phyloP scores from a whole-genome alignment of 2,888 invertebrate species.

The Pteria penguin region DNA sequence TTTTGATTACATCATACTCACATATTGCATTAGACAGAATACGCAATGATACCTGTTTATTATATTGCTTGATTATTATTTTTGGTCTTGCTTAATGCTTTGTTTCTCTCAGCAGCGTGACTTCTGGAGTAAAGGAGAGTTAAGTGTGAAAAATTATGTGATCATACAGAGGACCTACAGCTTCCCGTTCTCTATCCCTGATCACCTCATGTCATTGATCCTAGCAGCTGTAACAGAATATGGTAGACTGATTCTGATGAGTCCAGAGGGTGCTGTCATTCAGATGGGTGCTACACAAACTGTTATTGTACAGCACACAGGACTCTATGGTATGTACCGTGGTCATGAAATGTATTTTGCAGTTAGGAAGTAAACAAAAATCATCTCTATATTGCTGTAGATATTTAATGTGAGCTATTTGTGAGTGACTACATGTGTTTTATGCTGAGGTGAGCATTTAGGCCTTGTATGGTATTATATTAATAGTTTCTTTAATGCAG shows the following conservation, averaged over 20 bases:
- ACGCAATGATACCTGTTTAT: too few relatives aligned
- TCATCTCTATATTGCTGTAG: neutral
- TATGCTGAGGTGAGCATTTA: neutral
- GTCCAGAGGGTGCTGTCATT: conserved; percentile 62
- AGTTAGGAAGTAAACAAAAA: neutral
- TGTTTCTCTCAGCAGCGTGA: conserved; percentile 46
- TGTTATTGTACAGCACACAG: conserved; percentile 49
- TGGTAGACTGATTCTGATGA: conserved; percentile 55
- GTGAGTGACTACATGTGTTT: neutral
- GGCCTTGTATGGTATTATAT: neutral
- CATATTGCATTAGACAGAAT: too few relatives aligned
- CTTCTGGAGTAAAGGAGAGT: conserved; percentile 45
- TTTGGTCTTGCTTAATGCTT: too few relatives aligned
- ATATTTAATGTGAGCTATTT: neutral
- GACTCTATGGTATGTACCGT: conserved; percentile 20
- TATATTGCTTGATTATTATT: too few relatives aligned
- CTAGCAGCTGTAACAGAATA: conserved; percentile 56
- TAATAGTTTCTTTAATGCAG: too few relatives aligned
- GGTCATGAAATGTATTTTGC: neutral
- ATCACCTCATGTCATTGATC: conserved; percentile 55
- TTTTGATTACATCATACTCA: too few relatives aligned
- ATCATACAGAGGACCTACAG: conserved; percentile 60
- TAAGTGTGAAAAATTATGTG: conserved; percentile 49
- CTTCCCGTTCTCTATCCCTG: conserved; percentile 51
- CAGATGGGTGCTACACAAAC: conserved; percentile 70